Evolutionary conservation across 1,140 invertebrate species (phyloP), one percentile per base, ranked within the genome.

Genomic region (Anastrepha ludens): DNA sequence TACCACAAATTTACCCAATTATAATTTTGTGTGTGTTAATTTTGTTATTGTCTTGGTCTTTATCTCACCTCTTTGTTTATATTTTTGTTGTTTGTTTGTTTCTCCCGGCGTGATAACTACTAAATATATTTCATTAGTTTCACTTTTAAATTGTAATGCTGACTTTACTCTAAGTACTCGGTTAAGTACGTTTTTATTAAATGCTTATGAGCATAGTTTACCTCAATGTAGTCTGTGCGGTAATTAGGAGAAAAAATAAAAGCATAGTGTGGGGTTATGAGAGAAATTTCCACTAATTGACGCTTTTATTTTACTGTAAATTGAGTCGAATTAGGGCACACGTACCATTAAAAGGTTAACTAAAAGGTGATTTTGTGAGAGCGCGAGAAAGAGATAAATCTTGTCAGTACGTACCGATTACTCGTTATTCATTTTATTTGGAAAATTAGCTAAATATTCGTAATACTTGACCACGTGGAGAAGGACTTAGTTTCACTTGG

Each of bases 271-370:
- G 44, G n/a, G 47, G 17, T 9, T 44, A 8, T 55, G 74, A 11
- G 44, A 78, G 74, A 78, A 78, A 78, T 78, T 78, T 6, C 9
- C 7, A 11, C n/a, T 50, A 55, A 78, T 47, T 78, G 47, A 78
- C 29, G 11, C 44, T 78, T 50, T 20, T 20, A 7, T 55, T 81
- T 50, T 58, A 20, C 55, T 29, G 60, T 62, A 81, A 55, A 81
- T 81, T 81, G n/a, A 74, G 44, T 6, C 44, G 47, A 62, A 74
- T 74, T 74, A 74, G 44, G 5, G 39, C 29, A 44, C 29, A 29
- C 29, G 29, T n/a, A 47, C 70, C 47, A 74, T 74, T 74, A 74
- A 74, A 47, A 17, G 13, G 39, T 74, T 44, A 74, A 74, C 1
- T 4, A 47, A 47, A 47, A 17, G 13, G 13, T 1, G 41, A 3